These are phyloP conservation scores for Rattus rattus DNA, from an alignment of 2,113 vertebrate genomes.

Conservation along the genomic window DNA sequence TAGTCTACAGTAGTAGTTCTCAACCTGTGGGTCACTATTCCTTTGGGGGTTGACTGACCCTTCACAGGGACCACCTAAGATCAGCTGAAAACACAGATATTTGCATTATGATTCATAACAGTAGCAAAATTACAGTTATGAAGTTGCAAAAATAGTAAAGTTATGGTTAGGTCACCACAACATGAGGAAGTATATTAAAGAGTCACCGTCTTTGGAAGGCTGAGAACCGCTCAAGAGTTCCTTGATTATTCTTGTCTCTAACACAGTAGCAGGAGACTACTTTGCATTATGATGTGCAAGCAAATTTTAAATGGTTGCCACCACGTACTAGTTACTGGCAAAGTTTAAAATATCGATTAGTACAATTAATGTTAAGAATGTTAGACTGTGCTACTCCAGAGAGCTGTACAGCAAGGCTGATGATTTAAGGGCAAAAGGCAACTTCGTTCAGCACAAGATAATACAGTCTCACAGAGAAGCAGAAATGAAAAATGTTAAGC, in stretches of 20 bases:
- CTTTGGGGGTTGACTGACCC: neutral
- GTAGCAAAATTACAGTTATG: neutral
- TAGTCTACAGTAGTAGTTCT: neutral
- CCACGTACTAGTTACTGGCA: neutral
- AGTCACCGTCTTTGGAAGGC: neutral
- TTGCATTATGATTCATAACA: neutral
- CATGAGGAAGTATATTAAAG: neutral
- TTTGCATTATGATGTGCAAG: neutral
- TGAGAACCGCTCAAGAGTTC: neutral
- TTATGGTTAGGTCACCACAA: neutral
- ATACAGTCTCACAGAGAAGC: neutral
- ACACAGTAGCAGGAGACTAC: slow-evolving; percentile 40
- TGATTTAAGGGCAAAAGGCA: neutral
- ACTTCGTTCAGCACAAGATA: neutral
- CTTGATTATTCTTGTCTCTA: neutral
- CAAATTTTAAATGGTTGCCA: neutral
- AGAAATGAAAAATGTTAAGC: slow-evolving; percentile 51
- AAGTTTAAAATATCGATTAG: neutral
- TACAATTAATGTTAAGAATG: neutral
- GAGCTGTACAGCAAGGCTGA: neutral
- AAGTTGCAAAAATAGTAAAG: neutral
- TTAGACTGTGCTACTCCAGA: neutral
- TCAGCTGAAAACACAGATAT: neutral
- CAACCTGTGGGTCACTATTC: neutral
- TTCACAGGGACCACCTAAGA: neutral